phyloP scores from a whole-genome alignment of 2,888 invertebrate species.

The Gortyna flavago region DNA sequence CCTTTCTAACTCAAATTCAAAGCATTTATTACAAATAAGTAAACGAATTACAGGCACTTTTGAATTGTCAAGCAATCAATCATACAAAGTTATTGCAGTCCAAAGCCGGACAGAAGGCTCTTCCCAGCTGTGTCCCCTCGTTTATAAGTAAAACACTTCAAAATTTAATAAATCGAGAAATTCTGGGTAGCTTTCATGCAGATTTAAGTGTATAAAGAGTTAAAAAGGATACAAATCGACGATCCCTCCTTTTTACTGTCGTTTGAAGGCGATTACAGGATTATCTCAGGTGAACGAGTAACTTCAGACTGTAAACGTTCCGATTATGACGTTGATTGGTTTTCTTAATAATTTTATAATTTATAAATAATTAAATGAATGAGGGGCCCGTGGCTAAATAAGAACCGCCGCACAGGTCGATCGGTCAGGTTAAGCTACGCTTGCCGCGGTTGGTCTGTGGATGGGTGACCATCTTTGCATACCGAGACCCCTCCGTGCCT shows the following conservation, averaged over 20 bases:
- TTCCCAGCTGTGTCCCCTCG: neutral
- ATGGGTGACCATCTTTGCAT: too few relatives aligned
- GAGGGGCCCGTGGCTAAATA: too few relatives aligned
- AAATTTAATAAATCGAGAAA: conserved; percentile 33
- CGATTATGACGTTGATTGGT: neutral
- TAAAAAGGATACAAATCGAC: conserved; percentile 29
- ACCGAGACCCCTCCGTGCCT: too few relatives aligned
- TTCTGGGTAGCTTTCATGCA: conserved; percentile 28
- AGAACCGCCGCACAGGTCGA: too few relatives aligned
- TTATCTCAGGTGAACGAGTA: conserved; percentile 42
- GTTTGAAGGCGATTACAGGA: conserved; percentile 42
- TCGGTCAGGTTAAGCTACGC: too few relatives aligned
- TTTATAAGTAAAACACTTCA: conserved; percentile 18
- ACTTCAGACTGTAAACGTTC: conserved; percentile 16
- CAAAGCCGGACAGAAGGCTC: neutral
- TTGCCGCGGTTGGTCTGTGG: too few relatives aligned
- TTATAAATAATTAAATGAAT: too few relatives aligned
- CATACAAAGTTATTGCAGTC: neutral
- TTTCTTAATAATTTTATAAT: too few relatives aligned
- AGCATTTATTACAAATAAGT: too few relatives aligned
- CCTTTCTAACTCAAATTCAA: too few relatives aligned
- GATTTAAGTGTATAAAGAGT: conserved; percentile 31
- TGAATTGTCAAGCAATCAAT: conserved; percentile 3
- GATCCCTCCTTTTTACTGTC: conserved; percentile 17
- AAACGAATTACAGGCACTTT: too few relatives aligned